Percentiles rank a stretch among this genome's conserved stretches.
phyloP scores from a whole-genome alignment of 2,797 vertebrate species.

The Chelonia mydas region DNA sequence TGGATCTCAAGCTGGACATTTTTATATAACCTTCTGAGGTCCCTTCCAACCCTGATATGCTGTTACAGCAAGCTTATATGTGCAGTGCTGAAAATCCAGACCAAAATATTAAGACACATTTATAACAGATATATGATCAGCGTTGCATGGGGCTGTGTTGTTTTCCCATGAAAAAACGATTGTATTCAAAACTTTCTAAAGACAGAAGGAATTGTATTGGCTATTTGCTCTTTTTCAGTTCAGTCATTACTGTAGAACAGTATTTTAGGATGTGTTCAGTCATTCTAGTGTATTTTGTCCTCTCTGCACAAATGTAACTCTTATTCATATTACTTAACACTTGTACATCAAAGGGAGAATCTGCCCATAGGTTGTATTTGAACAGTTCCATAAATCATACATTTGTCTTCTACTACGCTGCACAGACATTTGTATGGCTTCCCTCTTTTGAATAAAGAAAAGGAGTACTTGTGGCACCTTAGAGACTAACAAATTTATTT shows the following conservation, averaged over 20 bases:
- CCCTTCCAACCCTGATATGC: too few relatives aligned
- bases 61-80: rapidly evolving
- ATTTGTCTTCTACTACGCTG: neutral
- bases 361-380: neutral
- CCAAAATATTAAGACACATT: rapidly evolving
- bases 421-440: rapidly evolving
- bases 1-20: neutral
- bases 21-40: neutral
- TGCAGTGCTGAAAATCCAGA: rapidly evolving
- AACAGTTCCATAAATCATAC: neutral
- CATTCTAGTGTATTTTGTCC: rapidly evolving
- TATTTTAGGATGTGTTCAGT: rapidly evolving
- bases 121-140: rapidly evolving
- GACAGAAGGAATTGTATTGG: rapidly evolving
- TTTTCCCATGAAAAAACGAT: neutral
- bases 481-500: too few relatives aligned
- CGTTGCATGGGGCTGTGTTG: neutral
- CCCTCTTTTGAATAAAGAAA: neutral
- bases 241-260: neutral
- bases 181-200: neutral
- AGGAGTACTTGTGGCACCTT: too few relatives aligned
- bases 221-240: neutral
- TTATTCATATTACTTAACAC: rapidly evolving
- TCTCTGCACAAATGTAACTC: neutral
- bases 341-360: neutral